Evolutionary conservation across 1,140 invertebrate genomes (phyloP).

Genomic region (Brachionus angularis): DNA sequence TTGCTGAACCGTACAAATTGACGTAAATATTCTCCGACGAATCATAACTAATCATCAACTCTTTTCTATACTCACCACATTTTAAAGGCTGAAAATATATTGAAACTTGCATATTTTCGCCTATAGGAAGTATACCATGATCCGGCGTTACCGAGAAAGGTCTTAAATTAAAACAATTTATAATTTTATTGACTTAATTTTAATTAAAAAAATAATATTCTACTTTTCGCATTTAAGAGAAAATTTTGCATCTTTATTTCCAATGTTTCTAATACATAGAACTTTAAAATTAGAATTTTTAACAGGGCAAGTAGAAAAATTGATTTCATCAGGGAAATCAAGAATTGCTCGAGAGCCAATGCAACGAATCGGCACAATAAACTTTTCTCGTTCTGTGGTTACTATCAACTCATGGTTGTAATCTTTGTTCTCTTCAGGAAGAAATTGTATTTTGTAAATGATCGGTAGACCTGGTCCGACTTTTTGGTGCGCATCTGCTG

Average conservation of each 20-base stretch:
- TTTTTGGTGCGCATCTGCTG: slow-evolving; percentile 55
- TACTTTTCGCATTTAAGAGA: slow-evolving; percentile 52
- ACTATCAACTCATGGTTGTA: slow-evolving; percentile 58
- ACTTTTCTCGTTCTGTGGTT: slow-evolving; percentile 58
- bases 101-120: slow-evolving; percentile 56
- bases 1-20: slow-evolving; percentile 53
- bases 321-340: slow-evolving; percentile 58
- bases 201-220: slow-evolving; percentile 18
- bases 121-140: slow-evolving; percentile 53
- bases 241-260: slow-evolving; percentile 57
- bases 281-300: slow-evolving; percentile 53
- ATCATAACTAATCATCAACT: slow-evolving; percentile 53
- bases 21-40: slow-evolving; percentile 56
- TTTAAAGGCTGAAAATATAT: slow-evolving; percentile 56
- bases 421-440: slow-evolving; percentile 58
- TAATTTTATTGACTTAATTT: slow-evolving; percentile 3
- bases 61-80: slow-evolving; percentile 51
- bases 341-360: slow-evolving; percentile 57
- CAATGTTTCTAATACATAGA: slow-evolving; percentile 58
- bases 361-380: slow-evolving; percentile 55
- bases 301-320: slow-evolving; percentile 54
- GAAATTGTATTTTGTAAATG: slow-evolving; percentile 57
- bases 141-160: slow-evolving; percentile 55
- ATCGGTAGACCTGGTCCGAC: slow-evolving; percentile 57
- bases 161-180: slow-evolving; percentile 47